These are phyloP conservation scores for Lochmaea crataegi DNA, from an alignment of 2,888 invertebrate genomes.

Conservation along the genomic window DNA sequence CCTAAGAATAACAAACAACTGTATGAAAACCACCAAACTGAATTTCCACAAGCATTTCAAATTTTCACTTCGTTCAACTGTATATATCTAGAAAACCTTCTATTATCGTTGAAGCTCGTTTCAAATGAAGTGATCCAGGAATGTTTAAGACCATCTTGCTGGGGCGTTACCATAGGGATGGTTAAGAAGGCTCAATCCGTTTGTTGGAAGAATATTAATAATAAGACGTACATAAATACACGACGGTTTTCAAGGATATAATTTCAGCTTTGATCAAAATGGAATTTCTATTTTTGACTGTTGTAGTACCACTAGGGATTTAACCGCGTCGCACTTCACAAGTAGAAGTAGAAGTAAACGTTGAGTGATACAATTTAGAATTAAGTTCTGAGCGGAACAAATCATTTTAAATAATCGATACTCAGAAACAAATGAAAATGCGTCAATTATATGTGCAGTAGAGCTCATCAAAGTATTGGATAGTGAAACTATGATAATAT, in stretches of 20 bases:
- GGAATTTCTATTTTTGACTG: not conserved
- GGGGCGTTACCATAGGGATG: slow-evolving; percentile 14
- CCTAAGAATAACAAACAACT: not conserved
- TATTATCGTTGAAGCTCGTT: slow-evolving; percentile 45
- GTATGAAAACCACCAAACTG: not conserved
- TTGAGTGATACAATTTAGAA: no score
- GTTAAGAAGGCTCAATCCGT: not conserved
- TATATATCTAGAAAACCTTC: slow-evolving; percentile 49
- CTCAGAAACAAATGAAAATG: no score
- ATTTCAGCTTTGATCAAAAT: not conserved
- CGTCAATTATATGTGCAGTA: no score
- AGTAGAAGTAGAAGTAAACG: no score
- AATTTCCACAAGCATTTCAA: slow-evolving; percentile 5
- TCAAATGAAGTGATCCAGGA: slow-evolving; percentile 49
- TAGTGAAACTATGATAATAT: no score
- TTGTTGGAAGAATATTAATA: not conserved
- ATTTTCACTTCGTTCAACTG: slow-evolving; percentile 39
- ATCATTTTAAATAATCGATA: no score
- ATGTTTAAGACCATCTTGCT: slow-evolving; percentile 15
- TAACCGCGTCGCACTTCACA: no score
- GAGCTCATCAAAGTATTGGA: no score
- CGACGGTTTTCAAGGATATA: not conserved
- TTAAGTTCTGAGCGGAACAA: no score
- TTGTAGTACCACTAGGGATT: no score
- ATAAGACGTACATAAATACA: not conserved